Base-by-base conservation (phyloP, 2,888 invertebrate genomes). In the Magallana nippona region DNA sequence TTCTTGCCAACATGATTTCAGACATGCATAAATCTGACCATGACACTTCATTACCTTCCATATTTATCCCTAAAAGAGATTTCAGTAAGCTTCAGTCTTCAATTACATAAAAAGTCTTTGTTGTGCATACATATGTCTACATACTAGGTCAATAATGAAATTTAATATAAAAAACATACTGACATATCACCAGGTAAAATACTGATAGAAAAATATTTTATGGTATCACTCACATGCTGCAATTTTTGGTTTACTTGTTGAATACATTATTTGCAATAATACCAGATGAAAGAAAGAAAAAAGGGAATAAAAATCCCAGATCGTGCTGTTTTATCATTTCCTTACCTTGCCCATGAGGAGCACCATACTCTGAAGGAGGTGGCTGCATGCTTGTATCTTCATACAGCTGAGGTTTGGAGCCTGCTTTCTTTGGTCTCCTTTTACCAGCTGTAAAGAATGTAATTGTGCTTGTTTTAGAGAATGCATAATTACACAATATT, bases 371-470 rank as follows among this genome's bases (percentile, higher is more conserved):
- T 80, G 85, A 87, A 71, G 87, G 85, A 22, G 85, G 87, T 19
- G 88, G 87, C 62, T 89, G 89, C 27, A 89, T 86, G 86, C 92
- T 93, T 15, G 93, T 93, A 85, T 93, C 93, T 83, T 93, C 92
- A 89, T 92, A 93, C 79, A 93, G 86, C 88, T 92, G 92, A 2
- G 92, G 92, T 71, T 91, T 89, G 27, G 84, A 82, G 15, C 86
- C 84, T 17, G 87, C 86, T 83, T 85, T 87, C 27, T 85, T 86
- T 78, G 89, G 88, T 79, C 87, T 88, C 79, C 90, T 91, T 78
- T 89, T 88, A 55, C 88, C 86, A 44, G 87, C 90, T 88, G 84
- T 57, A 85, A 81, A 32, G 19, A n/a, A 44, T 19, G 17, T 10
- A 10, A 22, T 10, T 22, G 44, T 44, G 44, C 8, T 44, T 44